phyloP scores from a whole-genome alignment of 2,113 vertebrate genomes.

The Todiramphus saurophagus region DNA sequence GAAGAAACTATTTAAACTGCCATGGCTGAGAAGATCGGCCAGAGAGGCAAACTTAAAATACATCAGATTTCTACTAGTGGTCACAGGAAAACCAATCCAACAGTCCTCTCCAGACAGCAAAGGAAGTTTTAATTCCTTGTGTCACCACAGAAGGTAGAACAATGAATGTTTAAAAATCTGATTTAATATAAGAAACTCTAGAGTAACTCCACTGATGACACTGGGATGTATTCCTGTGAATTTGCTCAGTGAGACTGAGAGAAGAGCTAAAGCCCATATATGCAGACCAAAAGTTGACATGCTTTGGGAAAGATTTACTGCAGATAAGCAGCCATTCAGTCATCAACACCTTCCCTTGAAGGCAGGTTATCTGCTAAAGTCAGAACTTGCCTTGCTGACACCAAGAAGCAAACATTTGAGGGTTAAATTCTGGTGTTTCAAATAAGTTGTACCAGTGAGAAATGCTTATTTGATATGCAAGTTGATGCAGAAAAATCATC shows the following conservation, averaged over 20 bases:
- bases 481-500: background rate
- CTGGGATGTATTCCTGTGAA: background rate
- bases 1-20: background rate
- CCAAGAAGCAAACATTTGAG: background rate
- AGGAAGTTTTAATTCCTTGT: background rate
- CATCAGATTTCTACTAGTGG: background rate
- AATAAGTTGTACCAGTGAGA: background rate
- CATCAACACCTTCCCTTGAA: background rate
- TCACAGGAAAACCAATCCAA: background rate
- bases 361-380: background rate
- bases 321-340: background rate
- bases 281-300: background rate
- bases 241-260: background rate
- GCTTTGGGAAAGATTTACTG: background rate
- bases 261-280: background rate
- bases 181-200: background rate
- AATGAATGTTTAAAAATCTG: background rate
- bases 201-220: background rate
- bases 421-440: background rate
- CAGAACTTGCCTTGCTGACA: background rate
- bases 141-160: background rate
- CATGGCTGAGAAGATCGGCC: background rate
- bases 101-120: background rate
- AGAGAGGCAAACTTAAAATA: background rate
- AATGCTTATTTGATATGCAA: background rate